phyloP scores from a whole-genome alignment of 1,140 invertebrate species.

The Riptortus pedestris region DNA sequence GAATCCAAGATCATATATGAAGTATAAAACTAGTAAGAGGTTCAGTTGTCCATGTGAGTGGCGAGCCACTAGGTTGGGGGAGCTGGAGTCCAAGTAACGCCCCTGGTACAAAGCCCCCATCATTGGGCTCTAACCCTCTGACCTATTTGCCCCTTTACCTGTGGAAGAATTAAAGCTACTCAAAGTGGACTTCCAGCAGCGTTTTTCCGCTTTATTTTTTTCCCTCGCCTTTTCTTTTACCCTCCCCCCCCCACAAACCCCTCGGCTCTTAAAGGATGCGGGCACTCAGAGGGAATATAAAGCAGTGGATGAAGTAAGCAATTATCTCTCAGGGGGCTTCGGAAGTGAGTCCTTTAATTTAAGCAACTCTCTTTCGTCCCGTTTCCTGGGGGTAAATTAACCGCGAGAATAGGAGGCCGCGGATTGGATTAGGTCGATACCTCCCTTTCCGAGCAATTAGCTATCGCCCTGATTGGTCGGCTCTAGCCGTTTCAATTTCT shows the following conservation, averaged over 20 bases:
- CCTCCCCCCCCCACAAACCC: background rate
- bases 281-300: slow-evolving; percentile 14
- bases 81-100: no score
- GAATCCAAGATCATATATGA: no score
- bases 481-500: slow-evolving; percentile 1
- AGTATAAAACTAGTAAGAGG: no score
- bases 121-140: no score
- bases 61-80: no score
- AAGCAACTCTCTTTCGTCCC: slow-evolving; percentile 6
- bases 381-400: slow-evolving; percentile 11
- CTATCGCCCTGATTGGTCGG: slow-evolving; percentile 10
- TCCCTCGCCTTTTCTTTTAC: background rate
- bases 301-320: slow-evolving; percentile 11
- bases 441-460: slow-evolving; percentile 10
- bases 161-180: no score
- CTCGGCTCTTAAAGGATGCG: background rate
- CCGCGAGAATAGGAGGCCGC: background rate
- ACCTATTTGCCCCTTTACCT: no score
- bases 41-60: no score
- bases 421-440: slow-evolving; percentile 13
- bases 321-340: slow-evolving; percentile 11
- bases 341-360: slow-evolving; percentile 14
- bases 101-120: no score
- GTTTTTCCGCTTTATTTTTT: no score
- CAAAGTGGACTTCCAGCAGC: no score